A percentile compares a stretch with the other conserved stretches of the same genome.
These are phyloP conservation scores for Andrena bucephala DNA, from an alignment of 2,888 invertebrate genomes.

Conservation along the genomic window DNA sequence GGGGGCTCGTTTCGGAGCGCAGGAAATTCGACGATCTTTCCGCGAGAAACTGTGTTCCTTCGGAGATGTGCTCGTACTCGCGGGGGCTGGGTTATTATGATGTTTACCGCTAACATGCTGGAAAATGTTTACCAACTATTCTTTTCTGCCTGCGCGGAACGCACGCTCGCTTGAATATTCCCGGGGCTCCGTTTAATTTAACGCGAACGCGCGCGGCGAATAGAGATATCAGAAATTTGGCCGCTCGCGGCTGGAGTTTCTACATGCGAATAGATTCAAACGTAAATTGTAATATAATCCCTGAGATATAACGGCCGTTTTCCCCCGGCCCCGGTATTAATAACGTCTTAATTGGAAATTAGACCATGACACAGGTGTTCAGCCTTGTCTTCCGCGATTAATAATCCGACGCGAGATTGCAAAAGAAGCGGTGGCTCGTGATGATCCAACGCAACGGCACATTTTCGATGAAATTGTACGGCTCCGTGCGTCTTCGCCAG, in stretches of 20 bases:
- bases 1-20: too few relatives aligned
- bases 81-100: background rate
- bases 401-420: slow-evolving; percentile 5
- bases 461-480: background rate
- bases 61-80: background rate
- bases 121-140: slow-evolving; percentile 39
- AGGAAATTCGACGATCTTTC: background rate
- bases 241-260: slow-evolving; percentile 23
- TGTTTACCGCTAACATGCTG: background rate
- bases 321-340: slow-evolving; percentile 55
- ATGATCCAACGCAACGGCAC: background rate
- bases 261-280: slow-evolving; percentile 49
- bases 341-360: slow-evolving; percentile 73
- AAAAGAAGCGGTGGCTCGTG: background rate
- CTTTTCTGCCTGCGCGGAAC: slow-evolving; percentile 31
- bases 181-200: slow-evolving; percentile 39
- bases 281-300: slow-evolving; percentile 71
- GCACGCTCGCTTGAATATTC: slow-evolving; percentile 37
- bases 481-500: background rate
- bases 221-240: slow-evolving; percentile 52
- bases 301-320: slow-evolving; percentile 44
- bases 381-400: slow-evolving; percentile 53
- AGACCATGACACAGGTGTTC: slow-evolving; percentile 62
- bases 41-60: background rate
- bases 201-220: slow-evolving; percentile 29